Percentiles rank a stretch among this genome's conserved stretches.
These are phyloP conservation scores for Acestrorhynchus altus DNA, from an alignment of 2,797 vertebrate species.

Conservation along the genomic window DNA sequence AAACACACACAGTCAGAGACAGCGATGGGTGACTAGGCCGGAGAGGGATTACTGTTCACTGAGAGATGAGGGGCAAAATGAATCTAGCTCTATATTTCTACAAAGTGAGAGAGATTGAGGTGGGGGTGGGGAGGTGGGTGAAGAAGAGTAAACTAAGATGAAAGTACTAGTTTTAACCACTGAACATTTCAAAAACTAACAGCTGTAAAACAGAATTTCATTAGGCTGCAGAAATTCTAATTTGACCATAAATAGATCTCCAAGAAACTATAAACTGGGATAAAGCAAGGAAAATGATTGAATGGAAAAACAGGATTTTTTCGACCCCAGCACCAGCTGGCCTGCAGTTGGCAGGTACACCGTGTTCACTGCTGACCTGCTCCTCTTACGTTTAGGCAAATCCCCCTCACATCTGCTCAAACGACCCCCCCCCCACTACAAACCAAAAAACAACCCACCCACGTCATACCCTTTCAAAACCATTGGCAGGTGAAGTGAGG, in stretches of 20 bases:
- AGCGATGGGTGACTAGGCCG: constrained; percentile 8
- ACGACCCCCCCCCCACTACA: too few species aligned
- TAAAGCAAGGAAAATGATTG: background rate
- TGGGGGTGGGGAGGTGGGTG: background rate
- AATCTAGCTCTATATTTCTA: constrained; percentile 1
- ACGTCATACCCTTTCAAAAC: too few species aligned
- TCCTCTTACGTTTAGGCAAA: constrained; percentile 6
- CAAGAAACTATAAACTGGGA: background rate
- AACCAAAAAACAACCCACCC: too few species aligned
- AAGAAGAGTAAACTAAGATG: background rate
- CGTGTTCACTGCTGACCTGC: background rate
- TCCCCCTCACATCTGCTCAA: constrained; percentile 9
- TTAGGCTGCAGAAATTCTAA: background rate
- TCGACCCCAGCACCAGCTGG: background rate
- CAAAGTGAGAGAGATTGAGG: background rate
- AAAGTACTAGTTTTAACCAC: background rate
- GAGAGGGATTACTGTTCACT: constrained; percentile 42
- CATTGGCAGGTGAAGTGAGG: too few species aligned
- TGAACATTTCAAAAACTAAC: background rate
- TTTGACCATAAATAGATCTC: background rate
- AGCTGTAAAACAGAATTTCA: background rate
- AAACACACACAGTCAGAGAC: background rate
- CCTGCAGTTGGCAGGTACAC: constrained; percentile 18
- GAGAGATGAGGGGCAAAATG: constrained; percentile 29
- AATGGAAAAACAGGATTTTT: background rate